These are phyloP conservation scores for Sebastolobus alascanus DNA, from an alignment of 2,797 vertebrate genomes.

Conservation along the genomic window DNA sequence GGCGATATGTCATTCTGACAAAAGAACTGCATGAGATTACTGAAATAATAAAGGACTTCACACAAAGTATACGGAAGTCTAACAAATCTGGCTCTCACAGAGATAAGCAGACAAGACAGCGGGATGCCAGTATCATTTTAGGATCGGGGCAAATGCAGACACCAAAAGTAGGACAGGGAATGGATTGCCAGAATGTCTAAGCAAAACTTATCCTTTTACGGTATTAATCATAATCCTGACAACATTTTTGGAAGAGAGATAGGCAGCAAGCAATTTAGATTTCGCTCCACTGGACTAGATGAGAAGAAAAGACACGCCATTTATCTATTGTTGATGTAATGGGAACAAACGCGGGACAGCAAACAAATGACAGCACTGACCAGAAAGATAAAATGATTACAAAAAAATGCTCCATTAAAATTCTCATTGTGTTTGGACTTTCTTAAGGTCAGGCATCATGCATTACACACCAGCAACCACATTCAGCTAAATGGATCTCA, in stretches of 20 bases:
- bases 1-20: conserved; percentile 52
- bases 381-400: conserved; percentile 26
- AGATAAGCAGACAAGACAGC: conserved; percentile 50
- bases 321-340: conserved; percentile 49
- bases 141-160: conserved; percentile 38
- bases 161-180: conserved; percentile 45
- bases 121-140: conserved; percentile 42
- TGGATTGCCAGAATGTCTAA: conserved; percentile 31
- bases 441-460: conserved; percentile 38
- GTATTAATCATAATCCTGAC: conserved; percentile 51
- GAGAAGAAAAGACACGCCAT: conserved; percentile 39
- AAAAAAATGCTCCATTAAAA: conserved; percentile 28
- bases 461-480: conserved; percentile 27
- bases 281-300: conserved; percentile 26
- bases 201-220: conserved; percentile 47
- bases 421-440: conserved; percentile 37
- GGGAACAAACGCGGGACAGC: conserved; percentile 26
- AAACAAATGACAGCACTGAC: conserved; percentile 50
- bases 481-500: conserved; percentile 32
- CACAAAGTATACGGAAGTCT: conserved; percentile 41
- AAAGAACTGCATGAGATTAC: conserved; percentile 50
- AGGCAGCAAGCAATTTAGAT: conserved; percentile 32
- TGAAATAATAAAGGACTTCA: conserved; percentile 53
- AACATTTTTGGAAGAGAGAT: conserved; percentile 37
- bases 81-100: conserved; percentile 49